phyloP scores from a whole-genome alignment of 2,797 vertebrate species.

The Tadarida brasiliensis region DNA sequence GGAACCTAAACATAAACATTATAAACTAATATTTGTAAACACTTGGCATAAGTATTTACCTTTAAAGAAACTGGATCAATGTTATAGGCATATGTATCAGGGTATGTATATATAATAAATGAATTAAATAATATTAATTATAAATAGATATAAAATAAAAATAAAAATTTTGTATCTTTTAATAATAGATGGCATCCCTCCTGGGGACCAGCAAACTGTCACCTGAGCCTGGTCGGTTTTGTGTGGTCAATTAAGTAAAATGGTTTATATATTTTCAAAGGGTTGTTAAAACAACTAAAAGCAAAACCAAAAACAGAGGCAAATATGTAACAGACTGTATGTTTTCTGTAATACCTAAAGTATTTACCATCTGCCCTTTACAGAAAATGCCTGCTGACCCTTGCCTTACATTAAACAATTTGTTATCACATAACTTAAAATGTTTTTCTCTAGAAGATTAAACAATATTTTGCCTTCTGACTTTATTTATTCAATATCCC shows the following conservation, averaged over 20 bases:
- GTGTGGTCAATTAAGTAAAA: neutral
- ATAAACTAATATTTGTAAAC: conserved; percentile 1
- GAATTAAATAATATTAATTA: neutral
- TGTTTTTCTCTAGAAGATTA: conserved; percentile 4
- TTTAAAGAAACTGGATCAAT: neutral
- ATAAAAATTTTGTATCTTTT: neutral
- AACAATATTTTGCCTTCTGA: neutral
- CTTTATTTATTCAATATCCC: neutral
- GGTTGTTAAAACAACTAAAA: neutral
- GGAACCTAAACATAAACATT: neutral
- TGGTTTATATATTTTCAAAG: neutral
- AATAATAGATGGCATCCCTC: neutral
- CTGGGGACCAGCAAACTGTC: neutral
- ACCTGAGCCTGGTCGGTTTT: neutral
- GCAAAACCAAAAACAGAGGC: neutral
- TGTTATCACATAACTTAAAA: neutral
- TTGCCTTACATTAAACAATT: neutral
- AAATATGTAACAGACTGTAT: neutral
- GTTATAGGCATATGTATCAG: neutral
- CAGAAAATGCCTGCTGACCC: neutral
- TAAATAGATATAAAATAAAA: neutral
- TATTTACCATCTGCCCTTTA: neutral
- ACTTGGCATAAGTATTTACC: neutral
- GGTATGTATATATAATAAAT: neutral
- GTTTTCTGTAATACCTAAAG: neutral